Conservation (phyloP, 2,113 vertebrate genomes). For the Esox niger region DNA sequence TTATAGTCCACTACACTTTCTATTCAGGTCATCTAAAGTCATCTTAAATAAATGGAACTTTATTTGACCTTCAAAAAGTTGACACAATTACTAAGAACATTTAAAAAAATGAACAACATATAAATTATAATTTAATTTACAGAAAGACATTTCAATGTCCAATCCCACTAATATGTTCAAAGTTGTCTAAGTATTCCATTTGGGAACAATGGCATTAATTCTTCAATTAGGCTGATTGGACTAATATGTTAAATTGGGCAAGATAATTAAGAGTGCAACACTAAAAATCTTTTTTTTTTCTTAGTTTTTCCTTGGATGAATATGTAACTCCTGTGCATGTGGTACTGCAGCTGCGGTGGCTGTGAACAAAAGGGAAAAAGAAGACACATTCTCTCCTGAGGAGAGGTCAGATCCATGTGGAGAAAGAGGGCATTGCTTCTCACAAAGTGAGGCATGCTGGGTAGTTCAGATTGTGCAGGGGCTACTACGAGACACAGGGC, state of each 20-base stretch:
- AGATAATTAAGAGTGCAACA: background rate
- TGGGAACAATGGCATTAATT: background rate
- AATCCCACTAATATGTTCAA: slow-evolving; percentile 8
- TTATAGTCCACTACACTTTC: background rate
- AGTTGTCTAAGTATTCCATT: background rate
- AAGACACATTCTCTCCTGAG: background rate
- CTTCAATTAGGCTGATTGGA: background rate
- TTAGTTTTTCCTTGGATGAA: background rate
- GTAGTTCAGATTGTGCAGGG: slow-evolving; percentile 37
- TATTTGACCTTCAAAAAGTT: background rate
- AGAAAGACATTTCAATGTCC: slow-evolving; percentile 6
- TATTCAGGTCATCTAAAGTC: background rate
- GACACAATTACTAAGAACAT: too few species aligned
- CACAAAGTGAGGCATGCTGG: slow-evolving; percentile 32
- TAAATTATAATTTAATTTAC: slow-evolving; percentile 25
- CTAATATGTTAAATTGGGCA: background rate
- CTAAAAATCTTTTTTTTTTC: background rate
- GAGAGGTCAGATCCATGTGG: slow-evolving; percentile 16
- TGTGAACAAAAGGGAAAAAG: background rate
- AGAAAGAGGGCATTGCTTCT: slow-evolving; percentile 7
- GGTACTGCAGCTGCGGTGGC: background rate
- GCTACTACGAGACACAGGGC: slow-evolving; percentile 29
- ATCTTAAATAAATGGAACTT: background rate
- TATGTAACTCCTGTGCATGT: background rate
- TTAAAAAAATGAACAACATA: background rate